Evolutionary conservation across 2,888 invertebrate species (phyloP), one percentile per base, ranked within the genome.

Genomic region (Sceliomorpha sp.): DNA sequence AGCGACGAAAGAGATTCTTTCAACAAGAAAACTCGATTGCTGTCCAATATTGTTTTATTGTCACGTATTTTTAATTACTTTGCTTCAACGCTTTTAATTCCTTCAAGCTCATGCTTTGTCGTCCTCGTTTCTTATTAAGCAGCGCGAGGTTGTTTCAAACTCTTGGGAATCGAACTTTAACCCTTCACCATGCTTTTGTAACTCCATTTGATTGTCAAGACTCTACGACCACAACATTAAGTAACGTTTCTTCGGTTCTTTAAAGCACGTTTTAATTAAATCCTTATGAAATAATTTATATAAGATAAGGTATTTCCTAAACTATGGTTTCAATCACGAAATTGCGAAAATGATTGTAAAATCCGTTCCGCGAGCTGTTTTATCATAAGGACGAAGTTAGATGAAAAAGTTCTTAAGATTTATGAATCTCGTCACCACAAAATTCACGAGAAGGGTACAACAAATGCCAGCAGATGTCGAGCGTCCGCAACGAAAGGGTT

Each of bases 21-120:
- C n/a, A n/a, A n/a, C n/a, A n/a, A n/a, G n/a, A n/a, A n/a, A 77
- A 77, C 78, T 79, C 80, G 81, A 85, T 85, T 85, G 84, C 83
- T 85, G 82, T 82, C 85, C 84, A 82, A 85, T 85, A 85, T 85
- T 83, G 81, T 84, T 85, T 85, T 82, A 85, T 85, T 84, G 82
- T 74, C 79, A 78, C 82, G 78, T 84, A 83, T 85, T 85, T 85
- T 84, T 86, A 86, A 86, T 85, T 85, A 85, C 82, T 79, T 73
- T 71, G 79, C 80, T 79, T 82, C 78, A 78, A 82, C 82, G 81
- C 84, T 75, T 73, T 62, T 69, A 60, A 73, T 77, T 75, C 78
- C 70, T 71, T 70, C 42, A 17, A 51, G 53, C 68, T 67, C 51
- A 58, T 50, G 70, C 58, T 32, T 55, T 70, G 69, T 70, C 72